Evolutionary conservation across 2,113 vertebrate species (phyloP).

Genomic region (Hippoglossus stenolepis): DNA sequence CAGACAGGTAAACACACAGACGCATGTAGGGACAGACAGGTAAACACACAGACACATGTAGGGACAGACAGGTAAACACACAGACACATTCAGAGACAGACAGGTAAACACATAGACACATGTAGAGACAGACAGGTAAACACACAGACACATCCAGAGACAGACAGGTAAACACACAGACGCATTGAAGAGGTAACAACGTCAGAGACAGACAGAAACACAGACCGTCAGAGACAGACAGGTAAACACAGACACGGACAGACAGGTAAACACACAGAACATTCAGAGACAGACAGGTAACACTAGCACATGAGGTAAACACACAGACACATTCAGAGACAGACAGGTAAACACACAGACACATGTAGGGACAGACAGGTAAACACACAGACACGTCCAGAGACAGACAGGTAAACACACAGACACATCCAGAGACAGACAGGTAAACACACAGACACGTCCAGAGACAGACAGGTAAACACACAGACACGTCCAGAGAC

Average conservation of each 20-base stretch:
- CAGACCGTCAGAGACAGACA: neutral
- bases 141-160: neutral
- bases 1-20: constrained; percentile 10
- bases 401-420: constrained; percentile 2
- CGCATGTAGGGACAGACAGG: neutral
- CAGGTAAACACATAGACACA: constrained; percentile 8
- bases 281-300: neutral
- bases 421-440: neutral
- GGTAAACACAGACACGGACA: neutral
- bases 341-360: constrained; percentile 8
- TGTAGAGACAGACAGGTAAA: neutral
- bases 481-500: neutral
- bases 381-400: constrained; percentile 3
- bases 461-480: neutral
- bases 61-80: constrained; percentile 1
- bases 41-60: constrained; percentile 5
- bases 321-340: neutral
- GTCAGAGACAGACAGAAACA: neutral
- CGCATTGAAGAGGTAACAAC: too few species aligned
- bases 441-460: constrained; percentile 5
- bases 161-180: constrained; percentile 10
- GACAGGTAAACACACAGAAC: constrained; percentile 11
- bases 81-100: neutral
- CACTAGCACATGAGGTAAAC: too few species aligned
- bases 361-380: neutral